Evolutionary conservation across 2,797 vertebrate genomes (phyloP), one percentile per base, ranked within the genome.

Genomic region (Alca torda): DNA sequence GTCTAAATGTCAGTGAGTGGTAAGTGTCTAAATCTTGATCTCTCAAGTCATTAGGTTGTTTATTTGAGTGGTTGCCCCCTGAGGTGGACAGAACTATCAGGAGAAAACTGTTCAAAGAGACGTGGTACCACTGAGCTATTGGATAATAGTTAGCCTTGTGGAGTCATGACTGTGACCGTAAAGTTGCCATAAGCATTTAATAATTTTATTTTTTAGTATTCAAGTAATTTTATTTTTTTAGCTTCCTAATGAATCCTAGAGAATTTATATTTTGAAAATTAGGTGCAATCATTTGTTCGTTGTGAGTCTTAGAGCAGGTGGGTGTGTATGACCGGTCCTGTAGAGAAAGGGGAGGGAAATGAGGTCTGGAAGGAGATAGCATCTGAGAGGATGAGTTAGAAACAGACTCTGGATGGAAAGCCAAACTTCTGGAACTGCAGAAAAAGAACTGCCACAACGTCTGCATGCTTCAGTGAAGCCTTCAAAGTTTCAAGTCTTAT

Each of bases 1-100:
- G 80, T 93, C 87, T 89, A 96, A 87, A 94, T 94, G 91, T 89
- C 89, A 97, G 77, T 91, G 94, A 95, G 93, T 94, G 85, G 93
- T 96, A 95, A 97, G 95, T 93, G 95, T 92, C 94, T 96, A 77
- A 97, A 87, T 87, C 92, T 95, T 82, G 57, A 86, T 95, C 93
- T 94, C 80, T 94, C 35, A 54, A 91, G 63, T 95, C 53, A 9
- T 92, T 95, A 64, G 57, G 43, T 96, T 94, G 85, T 95, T 97
- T 95, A 79, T 96, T 90, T 97, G 95, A 96, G 76, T 69, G 87
- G 43, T 48, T 93, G 46, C 69, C 54, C 80, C 73, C 86, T 90
- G 87, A 93, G 90, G 70, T 91, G 88, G 89, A 95, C 95, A 96
- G 88, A 97, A 97, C 96, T 96, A 67, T 92, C 92, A 95, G 90